Evolutionary conservation across 1,140 invertebrate species (phyloP).

Genomic region (Papilio helenus): DNA sequence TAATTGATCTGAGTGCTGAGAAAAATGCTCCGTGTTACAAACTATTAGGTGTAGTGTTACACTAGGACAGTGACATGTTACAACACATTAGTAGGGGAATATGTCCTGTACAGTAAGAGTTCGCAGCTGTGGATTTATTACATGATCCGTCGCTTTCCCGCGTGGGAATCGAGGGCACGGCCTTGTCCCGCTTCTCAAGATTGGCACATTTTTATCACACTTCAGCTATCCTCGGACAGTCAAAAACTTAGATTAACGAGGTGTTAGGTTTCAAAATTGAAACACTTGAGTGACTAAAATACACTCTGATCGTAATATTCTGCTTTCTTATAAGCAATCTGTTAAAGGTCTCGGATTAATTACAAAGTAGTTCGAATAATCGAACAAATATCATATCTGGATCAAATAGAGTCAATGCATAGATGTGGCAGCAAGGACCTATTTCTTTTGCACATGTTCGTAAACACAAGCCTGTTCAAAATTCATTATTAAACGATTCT

Average conservation of each 20-base stretch:
- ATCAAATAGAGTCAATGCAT: too few species aligned
- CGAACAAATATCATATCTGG: too few species aligned
- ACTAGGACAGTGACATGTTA: neutral
- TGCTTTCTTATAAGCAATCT: neutral
- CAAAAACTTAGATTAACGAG: slow-evolving; percentile 36
- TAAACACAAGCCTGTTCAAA: neutral
- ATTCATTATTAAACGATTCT: neutral
- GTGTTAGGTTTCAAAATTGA: neutral
- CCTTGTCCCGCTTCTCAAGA: slow-evolving; percentile 76
- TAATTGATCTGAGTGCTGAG: slow-evolving; percentile 9
- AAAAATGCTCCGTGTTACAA: slow-evolving; percentile 43
- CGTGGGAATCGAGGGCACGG: slow-evolving; percentile 66
- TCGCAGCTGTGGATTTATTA: slow-evolving; percentile 56
- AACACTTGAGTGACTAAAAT: neutral
- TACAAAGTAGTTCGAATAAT: too few species aligned
- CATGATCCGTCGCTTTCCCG: slow-evolving; percentile 54
- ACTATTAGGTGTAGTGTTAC: slow-evolving; percentile 34
- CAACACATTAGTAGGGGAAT: slow-evolving; percentile 23
- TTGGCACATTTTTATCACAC: slow-evolving; percentile 80
- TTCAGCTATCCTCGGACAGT: slow-evolving; percentile 65
- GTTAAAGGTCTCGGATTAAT: neutral
- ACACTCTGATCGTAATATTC: neutral
- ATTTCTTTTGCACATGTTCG: neutral
- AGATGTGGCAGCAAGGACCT: too few species aligned
- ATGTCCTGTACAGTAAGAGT: slow-evolving; percentile 42